Evolutionary conservation across 30 jellyfish, hydroid and myxozoan genomes (phyloP), one percentile per base, ranked within the genome.

Genomic region (Hydractinia symbiolongicarpus): DNA sequence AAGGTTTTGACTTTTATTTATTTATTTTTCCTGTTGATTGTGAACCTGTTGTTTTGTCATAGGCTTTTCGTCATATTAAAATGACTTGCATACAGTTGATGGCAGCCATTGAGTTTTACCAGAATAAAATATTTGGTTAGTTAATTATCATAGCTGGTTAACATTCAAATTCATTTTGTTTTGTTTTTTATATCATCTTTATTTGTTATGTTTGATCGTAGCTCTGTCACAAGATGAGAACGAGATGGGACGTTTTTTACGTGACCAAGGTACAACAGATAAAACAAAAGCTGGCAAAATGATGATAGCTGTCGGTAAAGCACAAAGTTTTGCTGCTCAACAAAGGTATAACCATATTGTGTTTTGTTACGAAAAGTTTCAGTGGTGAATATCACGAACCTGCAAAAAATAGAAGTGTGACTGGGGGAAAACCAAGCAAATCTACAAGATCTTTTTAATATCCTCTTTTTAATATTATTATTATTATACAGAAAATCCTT

Each of bases 221-320:
- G 98, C 96, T 55, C 72, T 92, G 76, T 92, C 98, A 4, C 98
- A 92, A 83, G 98, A 92, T 83, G 98, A 92, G 84, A 92, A 92
- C 83, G 98, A 92, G 73, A 92, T 92, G 98, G 98, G 98, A 14
- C 84, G 98, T 7, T 92, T 92, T 76, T 83, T 92, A 44, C 91
- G 95, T 8, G 98, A 92, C 66, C 98, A 92, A 68, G 98, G 98
- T n/a, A 82, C 96, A 5, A 55, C 81, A 13, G 98, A 92, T 67
- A 92, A 92, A 66, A 92, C 98, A n/a, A 92, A 87, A 61, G 98
- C 98, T 14, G 98, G 98, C 3, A 92, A 92, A 64, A 92, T 92
- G 98, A 92, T 92, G 98, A 92, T 92, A 17, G 96, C 98, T 21
- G 98, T 92, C 19, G 98, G 98, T n/a, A 92, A 92, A 69, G 98